A percentile compares a stretch with the other conserved stretches of the same genome.
Conservation (phyloP, 2,113 vertebrate species). For the Herpetotheres cachinnans region DNA sequence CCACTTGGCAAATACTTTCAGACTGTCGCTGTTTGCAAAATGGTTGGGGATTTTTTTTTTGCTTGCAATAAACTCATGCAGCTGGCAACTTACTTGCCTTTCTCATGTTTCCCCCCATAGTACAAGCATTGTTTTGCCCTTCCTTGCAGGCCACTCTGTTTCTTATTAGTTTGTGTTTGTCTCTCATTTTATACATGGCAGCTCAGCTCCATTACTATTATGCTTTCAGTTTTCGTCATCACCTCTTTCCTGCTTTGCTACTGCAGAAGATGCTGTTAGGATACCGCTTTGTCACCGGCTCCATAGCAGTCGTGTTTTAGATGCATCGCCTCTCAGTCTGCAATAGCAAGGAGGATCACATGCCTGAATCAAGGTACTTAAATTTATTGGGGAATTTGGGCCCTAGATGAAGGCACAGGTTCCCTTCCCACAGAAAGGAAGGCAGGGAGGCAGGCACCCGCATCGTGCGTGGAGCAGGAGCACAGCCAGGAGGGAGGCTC, state of each 20-base stretch:
- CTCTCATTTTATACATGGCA: not conserved
- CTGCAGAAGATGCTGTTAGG: fast-evolving
- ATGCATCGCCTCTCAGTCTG: fast-evolving
- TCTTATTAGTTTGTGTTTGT: slow-evolving; percentile 24
- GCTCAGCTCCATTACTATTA: not conserved
- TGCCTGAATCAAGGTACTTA: not conserved
- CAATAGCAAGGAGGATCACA: not conserved
- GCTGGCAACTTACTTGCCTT: slow-evolving; percentile 27
- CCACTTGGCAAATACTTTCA: not conserved
- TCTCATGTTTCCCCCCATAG: slow-evolving; percentile 40
- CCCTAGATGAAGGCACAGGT: not conserved
- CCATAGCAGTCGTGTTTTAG: fast-evolving
- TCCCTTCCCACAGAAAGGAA: not conserved
- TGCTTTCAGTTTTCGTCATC: not conserved
- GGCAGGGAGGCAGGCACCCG: not conserved
- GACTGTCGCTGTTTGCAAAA: not conserved
- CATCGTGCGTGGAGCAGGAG: fast-evolving
- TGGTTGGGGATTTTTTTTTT: not conserved
- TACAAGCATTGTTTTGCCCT: slow-evolving; percentile 35
- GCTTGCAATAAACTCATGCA: not conserved
- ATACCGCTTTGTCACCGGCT: fast-evolving
- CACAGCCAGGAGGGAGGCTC: not conserved
- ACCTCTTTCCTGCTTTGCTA: not conserved
- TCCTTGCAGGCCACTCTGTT: not conserved
- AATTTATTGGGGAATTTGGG: not conserved